phyloP scores from a whole-genome alignment of 1,140 invertebrate species.

The Bactericera cockerelli region DNA sequence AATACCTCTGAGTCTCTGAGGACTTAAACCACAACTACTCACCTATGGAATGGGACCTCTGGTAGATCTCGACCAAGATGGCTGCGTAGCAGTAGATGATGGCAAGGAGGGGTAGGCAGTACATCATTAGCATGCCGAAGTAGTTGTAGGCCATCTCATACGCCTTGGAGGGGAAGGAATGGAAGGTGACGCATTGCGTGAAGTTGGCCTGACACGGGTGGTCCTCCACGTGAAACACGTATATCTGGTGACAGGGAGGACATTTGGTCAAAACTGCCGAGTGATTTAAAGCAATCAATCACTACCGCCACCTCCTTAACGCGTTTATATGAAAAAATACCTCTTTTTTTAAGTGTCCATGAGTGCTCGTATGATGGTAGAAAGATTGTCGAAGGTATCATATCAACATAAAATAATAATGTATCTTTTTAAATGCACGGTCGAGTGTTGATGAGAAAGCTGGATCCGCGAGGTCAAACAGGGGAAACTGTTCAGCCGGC shows the following conservation, averaged over 20 bases:
- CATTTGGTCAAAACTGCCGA: constrained; percentile 10
- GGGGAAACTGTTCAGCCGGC: too few relatives aligned
- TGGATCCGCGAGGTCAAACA: too few relatives aligned
- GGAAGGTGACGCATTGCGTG: constrained; percentile 64
- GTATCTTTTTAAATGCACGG: too few relatives aligned
- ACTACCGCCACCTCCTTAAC: not conserved
- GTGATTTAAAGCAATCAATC: constrained; percentile 10
- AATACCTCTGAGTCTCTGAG: too few relatives aligned
- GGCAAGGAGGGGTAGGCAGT: constrained; percentile 61
- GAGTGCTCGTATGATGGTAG: too few relatives aligned
- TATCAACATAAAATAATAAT: too few relatives aligned
- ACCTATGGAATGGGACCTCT: constrained; percentile 31
- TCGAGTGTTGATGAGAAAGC: too few relatives aligned
- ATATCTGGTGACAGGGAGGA: constrained; percentile 38
- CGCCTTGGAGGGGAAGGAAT: constrained; percentile 44
- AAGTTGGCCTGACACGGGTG: constrained; percentile 61
- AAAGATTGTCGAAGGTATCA: too few relatives aligned
- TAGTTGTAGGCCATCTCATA: constrained; percentile 59
- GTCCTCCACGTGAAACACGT: constrained; percentile 61
- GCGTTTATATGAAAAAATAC: not conserved
- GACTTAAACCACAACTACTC: too few relatives aligned
- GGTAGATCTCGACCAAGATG: constrained; percentile 62
- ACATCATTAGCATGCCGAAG: constrained; percentile 68
- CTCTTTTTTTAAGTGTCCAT: too few relatives aligned
- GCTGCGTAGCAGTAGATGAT: constrained; percentile 76